Conservation (phyloP, 2,888 invertebrate species). For the Hypercompe scribonia region DNA sequence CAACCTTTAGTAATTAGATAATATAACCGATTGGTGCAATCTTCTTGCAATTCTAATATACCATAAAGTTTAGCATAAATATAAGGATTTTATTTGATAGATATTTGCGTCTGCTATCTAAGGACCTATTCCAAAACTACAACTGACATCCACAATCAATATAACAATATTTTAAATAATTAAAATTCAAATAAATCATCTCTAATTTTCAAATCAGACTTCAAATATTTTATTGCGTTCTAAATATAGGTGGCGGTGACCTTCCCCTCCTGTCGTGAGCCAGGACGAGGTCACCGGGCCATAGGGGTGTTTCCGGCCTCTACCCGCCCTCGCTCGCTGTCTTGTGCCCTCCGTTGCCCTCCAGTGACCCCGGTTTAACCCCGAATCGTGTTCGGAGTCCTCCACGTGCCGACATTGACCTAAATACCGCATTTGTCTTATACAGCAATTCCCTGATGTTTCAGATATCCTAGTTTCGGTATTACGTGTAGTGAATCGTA, state of each 20-base stretch:
- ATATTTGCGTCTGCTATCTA: neutral
- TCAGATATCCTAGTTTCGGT: slow-evolving; percentile 1
- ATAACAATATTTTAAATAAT: neutral
- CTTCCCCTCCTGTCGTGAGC: slow-evolving; percentile 35
- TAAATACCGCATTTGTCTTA: slow-evolving; percentile 44
- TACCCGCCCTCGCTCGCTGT: slow-evolving; percentile 34
- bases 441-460: slow-evolving; percentile 17
- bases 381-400: slow-evolving; percentile 22
- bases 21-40: neutral
- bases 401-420: slow-evolving; percentile 54
- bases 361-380: slow-evolving; percentile 36
- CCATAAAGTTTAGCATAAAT: slow-evolving; percentile 5
- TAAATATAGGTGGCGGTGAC: slow-evolving; percentile 32
- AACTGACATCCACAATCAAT: neutral
- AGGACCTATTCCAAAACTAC: no score
- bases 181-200: neutral
- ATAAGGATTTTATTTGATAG: neutral
- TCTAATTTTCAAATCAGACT: neutral
- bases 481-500: neutral
- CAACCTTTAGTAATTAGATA: neutral
- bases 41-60: neutral
- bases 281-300: slow-evolving; percentile 50
- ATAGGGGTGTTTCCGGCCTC: slow-evolving; percentile 45
- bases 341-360: slow-evolving; percentile 40
- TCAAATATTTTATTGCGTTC: slow-evolving; percentile 5